Conservation (phyloP, 2,888 invertebrate species). For the Xestia sexstrigata region DNA sequence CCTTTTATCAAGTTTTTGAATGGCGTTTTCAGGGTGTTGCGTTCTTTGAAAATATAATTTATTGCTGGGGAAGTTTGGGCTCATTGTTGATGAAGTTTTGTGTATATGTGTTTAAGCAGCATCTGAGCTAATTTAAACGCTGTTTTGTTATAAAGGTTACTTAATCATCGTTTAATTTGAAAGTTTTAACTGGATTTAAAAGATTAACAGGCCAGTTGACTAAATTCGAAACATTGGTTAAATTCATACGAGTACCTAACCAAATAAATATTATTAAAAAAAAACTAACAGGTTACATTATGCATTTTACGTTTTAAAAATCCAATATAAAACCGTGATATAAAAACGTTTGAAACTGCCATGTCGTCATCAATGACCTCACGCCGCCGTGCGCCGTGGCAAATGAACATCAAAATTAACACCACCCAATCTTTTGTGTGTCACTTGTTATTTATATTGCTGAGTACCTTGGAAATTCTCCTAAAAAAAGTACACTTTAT, state of each 20-base stretch:
- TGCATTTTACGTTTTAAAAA: neutral
- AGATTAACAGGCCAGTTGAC: neutral
- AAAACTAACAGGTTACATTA: too few relatives aligned
- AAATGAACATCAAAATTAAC: neutral
- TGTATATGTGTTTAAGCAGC: slow-evolving; percentile 23
- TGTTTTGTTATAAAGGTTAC: slow-evolving; percentile 12
- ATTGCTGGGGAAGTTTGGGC: slow-evolving; percentile 15
- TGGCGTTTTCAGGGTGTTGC: slow-evolving; percentile 19
- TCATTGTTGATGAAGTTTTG: slow-evolving; percentile 35
- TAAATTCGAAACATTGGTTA: neutral
- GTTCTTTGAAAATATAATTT: slow-evolving; percentile 43
- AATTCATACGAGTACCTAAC: neutral
- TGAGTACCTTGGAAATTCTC: too few relatives aligned
- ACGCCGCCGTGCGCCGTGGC: neutral
- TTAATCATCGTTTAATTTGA: slow-evolving; percentile 28
- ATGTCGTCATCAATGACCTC: neutral
- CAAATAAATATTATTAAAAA: neutral
- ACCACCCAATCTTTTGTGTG: too few relatives aligned
- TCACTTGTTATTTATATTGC: neutral
- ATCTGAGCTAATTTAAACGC: slow-evolving; percentile 1
- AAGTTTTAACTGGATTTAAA: slow-evolving; percentile 1
- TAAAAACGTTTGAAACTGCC: neutral
- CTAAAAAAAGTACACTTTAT: neutral
- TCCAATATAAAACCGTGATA: neutral
- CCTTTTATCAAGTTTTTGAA: slow-evolving; percentile 47